These are phyloP conservation scores for Callinectes sapidus DNA, from an alignment of 2,888 invertebrate genomes.

Conservation along the genomic window DNA sequence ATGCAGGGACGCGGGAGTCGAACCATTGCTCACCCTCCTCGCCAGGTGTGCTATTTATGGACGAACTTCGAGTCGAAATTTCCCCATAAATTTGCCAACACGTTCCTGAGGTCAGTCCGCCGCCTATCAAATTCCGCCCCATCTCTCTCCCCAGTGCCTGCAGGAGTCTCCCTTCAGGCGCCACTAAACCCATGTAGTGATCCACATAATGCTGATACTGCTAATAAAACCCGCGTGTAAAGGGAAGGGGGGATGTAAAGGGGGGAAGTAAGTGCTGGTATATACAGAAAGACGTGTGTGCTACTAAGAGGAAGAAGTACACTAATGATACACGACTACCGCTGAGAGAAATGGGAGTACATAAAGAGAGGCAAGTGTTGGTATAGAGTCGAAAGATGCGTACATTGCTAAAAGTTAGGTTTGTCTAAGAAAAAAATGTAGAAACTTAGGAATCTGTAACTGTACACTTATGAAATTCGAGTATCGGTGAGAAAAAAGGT, in stretches of 20 bases:
- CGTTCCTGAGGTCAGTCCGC: conserved; percentile 16
- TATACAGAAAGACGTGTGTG: no score
- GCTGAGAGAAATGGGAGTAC: no score
- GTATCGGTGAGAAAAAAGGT: no score
- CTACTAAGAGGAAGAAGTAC: no score
- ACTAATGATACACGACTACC: no score
- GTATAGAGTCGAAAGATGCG: no score
- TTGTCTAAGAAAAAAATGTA: no score
- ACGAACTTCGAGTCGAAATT: neutral
- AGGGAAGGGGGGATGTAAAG: neutral
- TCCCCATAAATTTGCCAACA: conserved; percentile 21
- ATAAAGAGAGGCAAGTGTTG: no score
- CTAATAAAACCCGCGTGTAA: neutral
- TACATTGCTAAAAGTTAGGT: no score
- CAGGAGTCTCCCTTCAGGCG: neutral
- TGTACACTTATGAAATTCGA: no score
- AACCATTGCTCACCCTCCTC: neutral
- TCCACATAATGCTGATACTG: neutral
- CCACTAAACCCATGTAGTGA: neutral
- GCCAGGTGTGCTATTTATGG: conserved; percentile 30
- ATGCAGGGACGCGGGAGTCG: neutral
- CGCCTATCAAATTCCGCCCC: neutral
- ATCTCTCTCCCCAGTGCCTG: neutral
- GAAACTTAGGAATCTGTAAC: no score
- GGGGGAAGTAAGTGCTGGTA: no score